Evolutionary conservation across 2,797 vertebrate genomes (phyloP), one percentile per base, ranked within the genome.

Genomic region (Prunella strophiata): DNA sequence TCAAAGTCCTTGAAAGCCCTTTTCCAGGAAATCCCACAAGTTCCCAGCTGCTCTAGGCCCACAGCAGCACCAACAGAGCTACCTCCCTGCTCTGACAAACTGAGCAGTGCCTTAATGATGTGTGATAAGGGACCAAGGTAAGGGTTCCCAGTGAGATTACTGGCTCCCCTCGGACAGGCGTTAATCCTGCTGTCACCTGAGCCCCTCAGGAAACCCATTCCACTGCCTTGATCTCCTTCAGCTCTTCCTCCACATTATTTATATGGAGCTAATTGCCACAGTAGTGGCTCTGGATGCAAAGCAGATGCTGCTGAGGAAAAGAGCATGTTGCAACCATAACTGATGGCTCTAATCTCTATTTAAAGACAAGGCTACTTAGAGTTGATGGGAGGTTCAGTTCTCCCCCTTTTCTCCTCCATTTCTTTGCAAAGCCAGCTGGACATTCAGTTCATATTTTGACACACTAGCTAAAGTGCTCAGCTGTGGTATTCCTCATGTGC

Each of bases 161-260:
- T 27, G 57, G 88, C 93, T 89, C 84, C 72, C 85, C 93, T 91
- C 21, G 89, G 84, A 87, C 86, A 89, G 81, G 75, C 48, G 9
- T 96, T 96, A 96, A 97, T 96, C 89, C 95, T 88, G 71, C 94
- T 95, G 94, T 94, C 96, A 93, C 77, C 77, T 2, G 18, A 96
- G 83, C 88, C 91, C 95, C 94, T 96, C 93, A 93, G 96, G 96
- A 96, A 96, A 91, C 67, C 68, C 55, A 90, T 91, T 95, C 65
- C 92, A 88, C 80, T 61, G 81, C 74, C 85, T 93, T 85, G 72
- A 93, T 95, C 89, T 95, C 90, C 89, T 93, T 96, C 89, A 95
- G 84, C 92, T 93, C 87, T 47, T 96, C 79, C 91, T 95, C 81
- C 85, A 75, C 91, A 67, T 96, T 89, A 95, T 97, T 96, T 94